These are phyloP conservation scores for Harpagifer antarcticus DNA, from an alignment of 2,797 vertebrate species.

Conservation along the genomic window DNA sequence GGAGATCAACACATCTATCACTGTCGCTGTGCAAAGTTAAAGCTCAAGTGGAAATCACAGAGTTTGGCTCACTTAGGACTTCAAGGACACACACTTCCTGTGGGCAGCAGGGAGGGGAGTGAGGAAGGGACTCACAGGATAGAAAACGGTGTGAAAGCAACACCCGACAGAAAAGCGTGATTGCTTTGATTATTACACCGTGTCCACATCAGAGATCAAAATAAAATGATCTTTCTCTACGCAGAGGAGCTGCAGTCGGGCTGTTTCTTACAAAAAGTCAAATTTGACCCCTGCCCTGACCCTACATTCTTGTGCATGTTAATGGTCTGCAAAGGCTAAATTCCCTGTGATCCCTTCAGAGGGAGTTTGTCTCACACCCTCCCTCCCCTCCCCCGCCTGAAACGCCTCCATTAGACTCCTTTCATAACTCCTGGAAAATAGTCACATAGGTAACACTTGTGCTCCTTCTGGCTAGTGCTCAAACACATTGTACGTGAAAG, in stretches of 20 bases:
- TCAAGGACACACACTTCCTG: slow-evolving; percentile 71
- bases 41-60: slow-evolving; percentile 61
- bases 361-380: too few species aligned
- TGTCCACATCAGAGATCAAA: slow-evolving; percentile 10
- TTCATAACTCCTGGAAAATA: too few species aligned
- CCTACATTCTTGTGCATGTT: too few species aligned
- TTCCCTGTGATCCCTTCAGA: too few species aligned
- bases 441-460: too few species aligned
- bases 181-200: slow-evolving; percentile 6
- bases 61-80: slow-evolving; percentile 55
- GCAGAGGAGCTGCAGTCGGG: background rate
- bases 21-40: slow-evolving; percentile 66
- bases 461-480: too few species aligned
- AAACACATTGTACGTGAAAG: too few species aligned
- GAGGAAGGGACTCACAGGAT: background rate
- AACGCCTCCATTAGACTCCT: too few species aligned
- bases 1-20: slow-evolving; percentile 78
- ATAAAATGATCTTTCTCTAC: background rate
- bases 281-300: background rate
- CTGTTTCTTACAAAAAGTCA: background rate
- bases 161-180: slow-evolving; percentile 3
- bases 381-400: too few species aligned
- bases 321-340: too few species aligned
- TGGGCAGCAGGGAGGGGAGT: slow-evolving; percentile 9
- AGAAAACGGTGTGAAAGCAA: slow-evolving; percentile 17